Evolutionary conservation across 2,113 vertebrate species (phyloP).

Genomic region (Heterotilapia buettikoferi): DNA sequence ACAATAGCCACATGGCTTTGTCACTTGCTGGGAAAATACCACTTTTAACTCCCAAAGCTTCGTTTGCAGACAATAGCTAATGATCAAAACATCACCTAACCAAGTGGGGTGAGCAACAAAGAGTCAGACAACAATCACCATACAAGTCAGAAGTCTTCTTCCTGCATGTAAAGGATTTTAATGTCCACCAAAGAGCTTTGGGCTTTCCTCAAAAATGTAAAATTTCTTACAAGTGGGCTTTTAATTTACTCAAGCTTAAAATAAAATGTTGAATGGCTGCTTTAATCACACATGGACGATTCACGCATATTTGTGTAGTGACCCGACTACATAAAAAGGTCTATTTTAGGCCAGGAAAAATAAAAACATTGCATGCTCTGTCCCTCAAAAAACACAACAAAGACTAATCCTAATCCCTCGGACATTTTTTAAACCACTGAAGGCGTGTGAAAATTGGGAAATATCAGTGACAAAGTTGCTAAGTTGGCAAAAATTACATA

Average conservation of each 20-base stretch:
- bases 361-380: background rate
- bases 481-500: background rate
- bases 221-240: background rate
- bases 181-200: background rate
- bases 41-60: background rate
- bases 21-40: background rate
- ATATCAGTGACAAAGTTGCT: background rate
- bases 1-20: background rate
- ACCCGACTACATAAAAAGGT: background rate
- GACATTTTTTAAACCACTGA: background rate
- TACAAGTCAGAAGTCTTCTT: background rate
- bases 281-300: background rate
- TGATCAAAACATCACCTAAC: background rate
- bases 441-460: rapidly evolving
- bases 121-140: background rate
- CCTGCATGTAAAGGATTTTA: background rate
- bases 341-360: background rate
- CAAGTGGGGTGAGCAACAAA: background rate
- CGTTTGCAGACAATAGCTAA: background rate
- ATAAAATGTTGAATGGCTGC: background rate
- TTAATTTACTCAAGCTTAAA: background rate
- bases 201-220: background rate
- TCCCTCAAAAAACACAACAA: background rate
- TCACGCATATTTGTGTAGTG: background rate
- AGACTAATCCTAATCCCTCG: background rate